These are phyloP conservation scores for Zophobas morio DNA, from an alignment of 1,140 invertebrate species.

Conservation along the genomic window DNA sequence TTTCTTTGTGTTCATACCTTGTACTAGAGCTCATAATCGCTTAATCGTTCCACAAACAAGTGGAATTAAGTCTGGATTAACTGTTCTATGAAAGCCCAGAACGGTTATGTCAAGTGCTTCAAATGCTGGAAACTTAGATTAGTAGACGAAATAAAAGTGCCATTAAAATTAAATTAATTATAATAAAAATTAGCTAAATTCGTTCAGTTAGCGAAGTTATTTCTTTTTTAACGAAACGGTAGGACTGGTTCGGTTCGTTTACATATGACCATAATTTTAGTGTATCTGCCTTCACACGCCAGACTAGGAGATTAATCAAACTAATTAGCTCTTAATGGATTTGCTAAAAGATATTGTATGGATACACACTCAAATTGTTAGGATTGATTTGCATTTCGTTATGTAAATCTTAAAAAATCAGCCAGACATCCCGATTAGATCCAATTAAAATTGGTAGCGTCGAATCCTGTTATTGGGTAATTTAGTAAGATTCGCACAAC, in stretches of 20 bases:
- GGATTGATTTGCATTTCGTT: conserved; percentile 34
- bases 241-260: conserved; percentile 18
- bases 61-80: conserved; percentile 14
- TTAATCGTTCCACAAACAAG: conserved; percentile 33
- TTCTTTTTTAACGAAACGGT: conserved; percentile 22
- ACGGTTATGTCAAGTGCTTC: conserved; percentile 4
- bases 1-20: neutral
- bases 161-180: conserved; percentile 28
- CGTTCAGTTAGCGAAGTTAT: neutral
- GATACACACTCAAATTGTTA: conserved; percentile 13
- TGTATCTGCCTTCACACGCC: conserved; percentile 13
- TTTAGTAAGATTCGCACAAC: conserved; percentile 18
- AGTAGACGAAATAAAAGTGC: conserved; percentile 11
- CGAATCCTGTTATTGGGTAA: conserved; percentile 15
- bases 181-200: neutral
- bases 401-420: conserved; percentile 13
- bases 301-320: conserved; percentile 35
- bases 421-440: conserved; percentile 17
- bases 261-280: conserved; percentile 17
- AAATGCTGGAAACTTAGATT: neutral
- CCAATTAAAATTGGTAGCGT: conserved; percentile 26
- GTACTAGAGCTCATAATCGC: conserved; percentile 23
- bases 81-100: conserved; percentile 10
- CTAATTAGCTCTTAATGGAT: conserved; percentile 39
- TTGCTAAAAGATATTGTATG: conserved; percentile 15